These are phyloP conservation scores for Zootoca vivipara DNA, from an alignment of 2,113 vertebrate species.

Conservation along the genomic window DNA sequence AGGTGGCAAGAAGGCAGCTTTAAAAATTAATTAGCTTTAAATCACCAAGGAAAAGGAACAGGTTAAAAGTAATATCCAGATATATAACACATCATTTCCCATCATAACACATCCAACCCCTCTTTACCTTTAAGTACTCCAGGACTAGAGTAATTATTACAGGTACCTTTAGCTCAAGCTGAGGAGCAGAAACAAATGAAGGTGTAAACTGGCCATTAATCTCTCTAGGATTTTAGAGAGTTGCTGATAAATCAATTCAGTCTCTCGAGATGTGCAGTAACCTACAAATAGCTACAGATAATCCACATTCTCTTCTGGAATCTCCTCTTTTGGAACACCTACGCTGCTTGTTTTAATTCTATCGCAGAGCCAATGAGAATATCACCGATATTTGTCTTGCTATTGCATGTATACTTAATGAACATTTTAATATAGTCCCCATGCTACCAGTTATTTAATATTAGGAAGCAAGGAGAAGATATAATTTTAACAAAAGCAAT, in stretches of 20 bases:
- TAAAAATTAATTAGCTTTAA: neutral
- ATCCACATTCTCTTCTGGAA: neutral
- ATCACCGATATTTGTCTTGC: constrained; percentile 16
- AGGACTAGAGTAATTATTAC: neutral
- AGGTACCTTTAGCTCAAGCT: neutral
- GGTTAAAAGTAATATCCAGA: neutral
- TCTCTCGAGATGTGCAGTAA: neutral
- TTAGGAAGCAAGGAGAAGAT: neutral
- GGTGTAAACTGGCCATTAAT: neutral
- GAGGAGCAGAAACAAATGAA: neutral
- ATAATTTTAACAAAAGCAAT: constrained; percentile 45
- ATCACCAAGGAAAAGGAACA: neutral
- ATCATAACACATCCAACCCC: neutral
- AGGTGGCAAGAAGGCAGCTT: neutral
- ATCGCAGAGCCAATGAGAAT: neutral
- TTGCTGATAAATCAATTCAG: neutral
- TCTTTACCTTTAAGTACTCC: neutral
- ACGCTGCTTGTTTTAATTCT: neutral
- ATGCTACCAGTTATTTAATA: neutral
- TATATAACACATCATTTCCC: neutral
- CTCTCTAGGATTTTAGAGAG: neutral
- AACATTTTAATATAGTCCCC: constrained; percentile 16
- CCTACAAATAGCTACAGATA: neutral
- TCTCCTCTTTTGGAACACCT: neutral
- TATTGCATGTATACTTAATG: constrained; percentile 16